Base-by-base conservation (phyloP, 2,797 vertebrate genomes). In the Betta splendens region DNA sequence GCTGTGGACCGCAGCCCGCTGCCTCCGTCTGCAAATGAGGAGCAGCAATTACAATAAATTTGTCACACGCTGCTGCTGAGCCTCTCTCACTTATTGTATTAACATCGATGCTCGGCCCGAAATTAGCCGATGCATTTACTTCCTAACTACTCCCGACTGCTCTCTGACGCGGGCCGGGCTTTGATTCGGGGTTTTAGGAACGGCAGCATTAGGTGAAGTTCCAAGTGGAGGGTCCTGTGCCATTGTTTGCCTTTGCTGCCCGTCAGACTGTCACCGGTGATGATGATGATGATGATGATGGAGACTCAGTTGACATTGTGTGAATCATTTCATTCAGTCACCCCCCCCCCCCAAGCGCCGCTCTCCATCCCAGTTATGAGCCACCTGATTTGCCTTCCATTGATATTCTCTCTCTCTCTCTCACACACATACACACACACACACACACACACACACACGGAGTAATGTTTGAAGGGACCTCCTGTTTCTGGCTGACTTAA, bases 11-110 rank as follows among this genome's bases (percentile, higher is more conserved):
- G 5, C 12, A 58, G 28, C 26, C 55, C n/a, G 4, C 26, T 76
- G 56, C 48, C 49, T 64, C 65, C 40, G 71, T 79, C 77, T 66
- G 57, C 68, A 83, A 78, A 86, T 61, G 75, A 85, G 79, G 43
- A 74, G 69, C 77, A 75, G 86, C 77, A 84, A 89, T 89, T 86
- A 80, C 75, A 85, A 82, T 72, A 80, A 61, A 88, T 89, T 84
- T 89, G 84, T 88, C 87, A 89, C 87, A 83, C 81, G 64, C 82
- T 80, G 69, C 81, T 74, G 69, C 84, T 37, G 87, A 85, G 81
- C 75, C 71, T 74, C 69, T 80, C 79, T 67, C 64, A 33, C 57
- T 89, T 87, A 89, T 89, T 87, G 64, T 86, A 87, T 90, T 88
- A 89, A 85, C 83, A 89, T 90, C 64, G 86, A 90, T 64, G 85